A percentile compares a stretch with the other conserved stretches of the same genome.
Conservation (phyloP, 2,113 vertebrate species). For the Peromyscus californicus region DNA sequence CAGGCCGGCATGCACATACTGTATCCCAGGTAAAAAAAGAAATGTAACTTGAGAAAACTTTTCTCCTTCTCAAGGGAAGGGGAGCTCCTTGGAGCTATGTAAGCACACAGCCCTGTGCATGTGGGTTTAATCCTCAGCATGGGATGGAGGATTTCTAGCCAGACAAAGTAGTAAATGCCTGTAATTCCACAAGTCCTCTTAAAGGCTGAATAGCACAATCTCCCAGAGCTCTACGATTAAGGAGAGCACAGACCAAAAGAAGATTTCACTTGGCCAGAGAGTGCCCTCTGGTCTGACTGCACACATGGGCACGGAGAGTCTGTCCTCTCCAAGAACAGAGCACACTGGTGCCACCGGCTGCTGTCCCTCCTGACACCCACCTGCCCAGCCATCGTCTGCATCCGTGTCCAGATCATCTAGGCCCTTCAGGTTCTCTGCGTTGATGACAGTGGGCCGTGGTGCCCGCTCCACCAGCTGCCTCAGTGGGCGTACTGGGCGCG, state of each 20-base stretch:
- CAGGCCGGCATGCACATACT: background rate
- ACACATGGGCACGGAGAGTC: rapidly evolving
- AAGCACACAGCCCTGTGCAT: background rate
- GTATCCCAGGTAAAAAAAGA: background rate
- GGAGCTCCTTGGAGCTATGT: background rate
- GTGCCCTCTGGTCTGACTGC: background rate
- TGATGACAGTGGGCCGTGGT: slow-evolving; percentile 95
- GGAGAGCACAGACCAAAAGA: background rate
- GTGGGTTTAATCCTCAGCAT: background rate
- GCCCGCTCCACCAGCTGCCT: slow-evolving; percentile 92
- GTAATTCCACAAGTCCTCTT: background rate
- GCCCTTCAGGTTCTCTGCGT: slow-evolving; percentile 97
- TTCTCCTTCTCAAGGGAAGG: background rate
- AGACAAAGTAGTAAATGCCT: background rate
- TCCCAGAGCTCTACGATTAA: background rate
- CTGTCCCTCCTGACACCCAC: slow-evolving; percentile 82
- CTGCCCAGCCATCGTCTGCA: slow-evolving; percentile 98
- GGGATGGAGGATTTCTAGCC: too few species aligned
- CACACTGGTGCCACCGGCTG: background rate
- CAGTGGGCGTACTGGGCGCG: slow-evolving; percentile 91
- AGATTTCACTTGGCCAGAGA: background rate
- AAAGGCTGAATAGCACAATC: background rate
- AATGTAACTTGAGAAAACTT: background rate
- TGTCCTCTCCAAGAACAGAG: background rate
- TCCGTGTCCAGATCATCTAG: slow-evolving; percentile 97